Conservation (phyloP, 2,113 vertebrate genomes). For the Prunella himalayana region DNA sequence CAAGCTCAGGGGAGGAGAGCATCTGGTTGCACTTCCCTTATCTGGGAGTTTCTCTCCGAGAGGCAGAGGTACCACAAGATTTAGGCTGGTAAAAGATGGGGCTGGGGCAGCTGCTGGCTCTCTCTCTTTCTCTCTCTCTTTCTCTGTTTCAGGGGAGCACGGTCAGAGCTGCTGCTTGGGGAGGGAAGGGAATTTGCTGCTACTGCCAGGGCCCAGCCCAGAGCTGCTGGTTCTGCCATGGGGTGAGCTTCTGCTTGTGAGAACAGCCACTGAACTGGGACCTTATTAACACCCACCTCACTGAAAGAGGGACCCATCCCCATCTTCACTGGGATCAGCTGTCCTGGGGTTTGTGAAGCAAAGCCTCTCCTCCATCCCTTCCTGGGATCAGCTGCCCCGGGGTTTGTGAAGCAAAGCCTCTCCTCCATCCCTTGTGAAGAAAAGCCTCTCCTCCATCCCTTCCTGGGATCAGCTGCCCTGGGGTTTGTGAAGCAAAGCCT, state of each 20-base stretch:
- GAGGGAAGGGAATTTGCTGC: not conserved
- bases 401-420: too few relatives aligned
- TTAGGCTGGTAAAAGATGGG: too few relatives aligned
- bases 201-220: accelerated
- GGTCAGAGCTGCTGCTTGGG: not conserved
- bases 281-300: not conserved
- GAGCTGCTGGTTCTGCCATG: not conserved
- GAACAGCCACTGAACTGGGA: not conserved
- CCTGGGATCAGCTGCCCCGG: too few relatives aligned
- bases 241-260: too few relatives aligned
- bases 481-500: too few relatives aligned
- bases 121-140: too few relatives aligned
- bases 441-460: not conserved
- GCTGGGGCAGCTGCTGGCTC: not conserved
- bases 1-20: not conserved
- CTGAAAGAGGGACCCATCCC: not conserved
- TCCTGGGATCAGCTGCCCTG: too few relatives aligned
- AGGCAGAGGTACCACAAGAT: not conserved
- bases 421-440: not conserved
- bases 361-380: not conserved
- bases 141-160: not conserved
- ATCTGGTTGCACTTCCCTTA: not conserved
- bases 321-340: too few relatives aligned
- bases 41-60: not conserved
- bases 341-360: not conserved